Conservation (phyloP, 1,140 invertebrate genomes). For the Melitaea cinxia region DNA sequence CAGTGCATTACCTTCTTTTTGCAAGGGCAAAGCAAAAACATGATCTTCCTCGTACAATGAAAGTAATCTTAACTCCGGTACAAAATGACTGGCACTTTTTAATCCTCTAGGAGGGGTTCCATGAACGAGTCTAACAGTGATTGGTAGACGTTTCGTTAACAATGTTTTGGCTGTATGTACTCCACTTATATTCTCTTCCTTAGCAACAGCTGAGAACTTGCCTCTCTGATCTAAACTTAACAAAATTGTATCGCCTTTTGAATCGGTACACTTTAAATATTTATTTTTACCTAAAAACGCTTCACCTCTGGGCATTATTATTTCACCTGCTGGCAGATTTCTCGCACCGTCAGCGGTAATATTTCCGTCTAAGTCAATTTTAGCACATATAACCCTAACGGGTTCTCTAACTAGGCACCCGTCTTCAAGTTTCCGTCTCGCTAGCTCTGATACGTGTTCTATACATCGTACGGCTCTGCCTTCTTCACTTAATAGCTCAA, state of each 20-base stretch:
- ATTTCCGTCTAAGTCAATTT: conserved; percentile 85
- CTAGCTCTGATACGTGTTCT: conserved; percentile 92
- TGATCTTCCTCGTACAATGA: conserved; percentile 93
- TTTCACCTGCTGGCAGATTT: conserved; percentile 89
- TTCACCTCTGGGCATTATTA: conserved; percentile 89
- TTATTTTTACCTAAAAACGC: conserved; percentile 86
- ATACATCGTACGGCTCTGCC: conserved; percentile 94
- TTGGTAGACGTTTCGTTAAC: conserved; percentile 92
- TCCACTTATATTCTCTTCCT: conserved; percentile 95
- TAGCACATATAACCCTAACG: conserved; percentile 89
- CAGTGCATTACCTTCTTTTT: conserved; percentile 89
- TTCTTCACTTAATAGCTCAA: conserved; percentile 96
- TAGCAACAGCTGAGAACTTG: conserved; percentile 94
- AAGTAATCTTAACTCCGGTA: conserved; percentile 91
- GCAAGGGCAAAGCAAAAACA: conserved; percentile 91
- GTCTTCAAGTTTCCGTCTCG: conserved; percentile 88
- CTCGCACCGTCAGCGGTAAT: conserved; percentile 88
- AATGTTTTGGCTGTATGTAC: conserved; percentile 94
- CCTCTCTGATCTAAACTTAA: conserved; percentile 93
- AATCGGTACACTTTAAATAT: conserved; percentile 93
- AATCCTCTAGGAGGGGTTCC: conserved; percentile 90
- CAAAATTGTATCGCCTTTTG: conserved; percentile 91
- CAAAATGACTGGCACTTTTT: conserved; percentile 90
- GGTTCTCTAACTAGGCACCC: conserved; percentile 93
- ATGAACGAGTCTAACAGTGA: conserved; percentile 95